Conservation (phyloP, 2,797 vertebrate genomes). For the Streptopelia turtur region DNA sequence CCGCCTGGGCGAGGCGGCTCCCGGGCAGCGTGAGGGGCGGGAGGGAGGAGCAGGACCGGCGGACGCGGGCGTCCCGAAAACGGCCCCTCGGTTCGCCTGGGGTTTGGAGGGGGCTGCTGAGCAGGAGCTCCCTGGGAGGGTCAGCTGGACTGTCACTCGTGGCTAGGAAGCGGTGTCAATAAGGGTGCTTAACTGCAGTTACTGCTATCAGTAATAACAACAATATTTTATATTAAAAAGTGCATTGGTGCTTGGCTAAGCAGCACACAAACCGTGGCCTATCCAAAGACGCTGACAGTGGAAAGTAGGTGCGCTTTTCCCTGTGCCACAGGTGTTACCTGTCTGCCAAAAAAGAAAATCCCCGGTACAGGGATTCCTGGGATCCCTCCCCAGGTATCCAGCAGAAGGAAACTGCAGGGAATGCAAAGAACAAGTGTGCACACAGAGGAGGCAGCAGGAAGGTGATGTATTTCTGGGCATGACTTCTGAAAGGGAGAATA, state of each 20-base stretch:
- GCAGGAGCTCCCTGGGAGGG: not conserved
- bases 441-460: accelerated
- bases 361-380: accelerated
- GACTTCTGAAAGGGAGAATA: not conserved
- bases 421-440: accelerated
- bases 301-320: not conserved
- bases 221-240: accelerated
- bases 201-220: accelerated
- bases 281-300: accelerated
- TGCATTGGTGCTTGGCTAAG: accelerated
- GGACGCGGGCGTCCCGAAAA: not conserved
- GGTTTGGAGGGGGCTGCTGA: not conserved
- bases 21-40: no score
- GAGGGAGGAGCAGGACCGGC: not conserved
- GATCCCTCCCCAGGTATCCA: no score
- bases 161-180: accelerated
- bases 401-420: accelerated
- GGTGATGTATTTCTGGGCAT: not conserved
- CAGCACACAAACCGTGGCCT: accelerated
- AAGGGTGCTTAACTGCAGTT: accelerated
- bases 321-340: no score
- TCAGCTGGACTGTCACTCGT: not conserved
- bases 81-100: not conserved
- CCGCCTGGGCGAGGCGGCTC: not conserved
- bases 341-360: not conserved